Evolutionary conservation across 2,797 vertebrate genomes (phyloP).

Genomic region (Lutjanus argentimaculatus): DNA sequence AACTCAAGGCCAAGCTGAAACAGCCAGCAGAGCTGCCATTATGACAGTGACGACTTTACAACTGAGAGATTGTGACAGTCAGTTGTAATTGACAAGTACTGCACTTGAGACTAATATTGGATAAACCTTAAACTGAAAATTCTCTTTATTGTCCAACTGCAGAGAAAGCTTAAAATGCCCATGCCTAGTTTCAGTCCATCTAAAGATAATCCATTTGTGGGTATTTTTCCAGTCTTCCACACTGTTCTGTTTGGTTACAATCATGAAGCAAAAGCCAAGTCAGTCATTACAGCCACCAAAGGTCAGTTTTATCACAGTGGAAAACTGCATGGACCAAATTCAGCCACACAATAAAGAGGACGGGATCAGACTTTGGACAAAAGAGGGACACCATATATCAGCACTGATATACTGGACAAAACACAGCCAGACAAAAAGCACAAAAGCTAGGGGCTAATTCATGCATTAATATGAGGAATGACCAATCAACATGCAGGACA

Average conservation of each 20-base stretch:
- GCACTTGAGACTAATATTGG: too few relatives aligned
- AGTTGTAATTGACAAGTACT: neutral
- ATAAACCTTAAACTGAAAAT: neutral
- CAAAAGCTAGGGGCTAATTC: slow-evolving; percentile 12
- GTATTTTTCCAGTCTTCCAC: neutral
- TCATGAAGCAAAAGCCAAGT: slow-evolving; percentile 16
- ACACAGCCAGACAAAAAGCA: neutral
- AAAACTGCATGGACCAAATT: slow-evolving; percentile 16
- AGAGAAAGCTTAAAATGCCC: slow-evolving; percentile 12
- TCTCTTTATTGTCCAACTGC: neutral
- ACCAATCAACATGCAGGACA: slow-evolving; percentile 57
- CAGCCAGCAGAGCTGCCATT: neutral
- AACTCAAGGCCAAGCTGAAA: neutral
- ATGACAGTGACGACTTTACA: neutral
- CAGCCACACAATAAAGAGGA: neutral
- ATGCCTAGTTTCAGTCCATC: slow-evolving; percentile 15
- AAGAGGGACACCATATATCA: slow-evolving; percentile 25
- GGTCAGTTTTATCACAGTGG: slow-evolving; percentile 10
- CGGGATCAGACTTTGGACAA: slow-evolving; percentile 20
- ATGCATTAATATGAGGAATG: slow-evolving; percentile 32
- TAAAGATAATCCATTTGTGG: neutral
- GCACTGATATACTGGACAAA: slow-evolving; percentile 33
- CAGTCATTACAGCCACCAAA: slow-evolving; percentile 29
- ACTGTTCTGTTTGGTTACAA: slow-evolving; percentile 4
- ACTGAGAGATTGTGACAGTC: neutral